phyloP scores from a whole-genome alignment of 2,888 invertebrate genomes.

The Leuctra nigra region DNA sequence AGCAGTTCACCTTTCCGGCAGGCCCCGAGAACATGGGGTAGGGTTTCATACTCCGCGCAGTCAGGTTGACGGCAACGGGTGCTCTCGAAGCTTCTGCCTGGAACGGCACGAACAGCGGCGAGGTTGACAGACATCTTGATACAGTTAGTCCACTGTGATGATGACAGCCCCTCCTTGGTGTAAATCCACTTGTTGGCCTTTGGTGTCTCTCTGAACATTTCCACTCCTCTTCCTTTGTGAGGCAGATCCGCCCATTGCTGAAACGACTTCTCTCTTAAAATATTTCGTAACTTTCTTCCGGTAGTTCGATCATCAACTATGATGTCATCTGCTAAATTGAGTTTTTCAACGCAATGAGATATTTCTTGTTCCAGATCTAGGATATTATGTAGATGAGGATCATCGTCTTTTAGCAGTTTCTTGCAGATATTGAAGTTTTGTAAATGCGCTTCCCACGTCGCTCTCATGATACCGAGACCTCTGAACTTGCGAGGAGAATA shows the following conservation, averaged over 20 bases:
- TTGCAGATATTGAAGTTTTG: conserved; percentile 7
- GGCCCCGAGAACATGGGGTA: conserved; percentile 1
- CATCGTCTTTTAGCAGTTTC: not conserved
- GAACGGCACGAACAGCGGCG: conserved; percentile 5
- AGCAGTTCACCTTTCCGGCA: not conserved
- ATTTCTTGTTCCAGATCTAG: not conserved
- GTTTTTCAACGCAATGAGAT: not conserved
- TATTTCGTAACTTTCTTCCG: not conserved
- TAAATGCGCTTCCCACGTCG: conserved; percentile 1
- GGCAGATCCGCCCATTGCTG: not conserved
- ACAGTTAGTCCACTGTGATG: not conserved
- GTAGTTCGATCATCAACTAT: not conserved
- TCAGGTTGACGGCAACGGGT: no score
- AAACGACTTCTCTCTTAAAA: not conserved
- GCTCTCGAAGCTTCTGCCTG: not conserved
- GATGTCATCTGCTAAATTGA: not conserved
- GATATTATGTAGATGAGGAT: not conserved
- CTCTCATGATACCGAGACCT: not conserved
- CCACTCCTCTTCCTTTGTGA: not conserved
- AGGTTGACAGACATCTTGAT: conserved; percentile 5
- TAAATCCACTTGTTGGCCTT: no score
- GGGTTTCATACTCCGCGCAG: no score
- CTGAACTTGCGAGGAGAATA: conserved; percentile 1
- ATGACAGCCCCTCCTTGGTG: not conserved
- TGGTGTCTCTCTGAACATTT: not conserved